phyloP scores from a whole-genome alignment of 2,797 vertebrate genomes.

The Sciaenops ocellatus region DNA sequence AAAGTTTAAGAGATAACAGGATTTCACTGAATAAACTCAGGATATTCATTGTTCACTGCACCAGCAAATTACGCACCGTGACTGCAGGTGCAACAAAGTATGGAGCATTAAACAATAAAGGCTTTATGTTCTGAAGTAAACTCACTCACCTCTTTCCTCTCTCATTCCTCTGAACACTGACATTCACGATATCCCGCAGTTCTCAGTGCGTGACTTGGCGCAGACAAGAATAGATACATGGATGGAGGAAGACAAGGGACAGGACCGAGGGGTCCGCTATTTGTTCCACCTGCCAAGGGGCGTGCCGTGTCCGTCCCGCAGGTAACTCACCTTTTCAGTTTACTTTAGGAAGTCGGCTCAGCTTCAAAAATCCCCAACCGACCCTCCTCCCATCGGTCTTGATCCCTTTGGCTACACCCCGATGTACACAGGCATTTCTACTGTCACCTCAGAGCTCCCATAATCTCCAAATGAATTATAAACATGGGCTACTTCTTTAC shows the following conservation, averaged over 20 bases:
- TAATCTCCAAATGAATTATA: slow-evolving; percentile 40
- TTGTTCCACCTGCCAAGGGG: slow-evolving; percentile 76
- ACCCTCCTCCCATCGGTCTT: slow-evolving; percentile 62
- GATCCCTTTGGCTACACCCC: slow-evolving; percentile 71
- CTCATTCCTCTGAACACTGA: slow-evolving; percentile 53
- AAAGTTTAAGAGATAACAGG: neutral
- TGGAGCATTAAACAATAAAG: slow-evolving; percentile 40
- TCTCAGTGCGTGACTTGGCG: slow-evolving; percentile 23
- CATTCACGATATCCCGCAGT: slow-evolving; percentile 40
- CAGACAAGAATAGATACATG: slow-evolving; percentile 31
- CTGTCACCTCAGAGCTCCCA: slow-evolving; percentile 34
- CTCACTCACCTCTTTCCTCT: slow-evolving; percentile 69
- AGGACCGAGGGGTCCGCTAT: slow-evolving; percentile 65
- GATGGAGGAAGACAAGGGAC: slow-evolving; percentile 44
- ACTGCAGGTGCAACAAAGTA: slow-evolving; percentile 15
- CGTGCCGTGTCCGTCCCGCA: slow-evolving; percentile 56
- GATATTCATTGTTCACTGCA: neutral
- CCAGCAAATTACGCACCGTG: slow-evolving; percentile 12
- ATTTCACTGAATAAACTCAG: neutral
- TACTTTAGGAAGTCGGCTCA: slow-evolving; percentile 46
- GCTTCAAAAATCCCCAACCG: slow-evolving; percentile 62
- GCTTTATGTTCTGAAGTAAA: slow-evolving; percentile 55
- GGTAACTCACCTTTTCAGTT: slow-evolving; percentile 61
- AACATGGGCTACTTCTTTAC: neutral
- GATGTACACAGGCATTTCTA: slow-evolving; percentile 55